Evolutionary conservation across 1,140 invertebrate genomes (phyloP).

Genomic region (Holcopasites calliopsidis): DNA sequence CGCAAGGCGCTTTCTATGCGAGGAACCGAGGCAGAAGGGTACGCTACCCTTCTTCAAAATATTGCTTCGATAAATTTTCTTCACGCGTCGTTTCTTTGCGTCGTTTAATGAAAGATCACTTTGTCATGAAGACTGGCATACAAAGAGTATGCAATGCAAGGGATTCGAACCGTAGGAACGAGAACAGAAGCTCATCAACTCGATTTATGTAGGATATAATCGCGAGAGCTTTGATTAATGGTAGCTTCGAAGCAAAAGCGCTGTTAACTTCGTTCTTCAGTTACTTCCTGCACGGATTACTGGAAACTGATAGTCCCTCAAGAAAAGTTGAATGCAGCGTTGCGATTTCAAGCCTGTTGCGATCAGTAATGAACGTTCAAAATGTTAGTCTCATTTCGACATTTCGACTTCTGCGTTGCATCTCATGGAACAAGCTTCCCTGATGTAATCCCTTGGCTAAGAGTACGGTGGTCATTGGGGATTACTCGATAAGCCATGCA

Average conservation of each 20-base stretch:
- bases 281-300: neutral
- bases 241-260: neutral
- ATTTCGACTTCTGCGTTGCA: neutral
- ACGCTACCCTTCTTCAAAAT: neutral
- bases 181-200: too few relatives aligned
- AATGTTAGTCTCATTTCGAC: too few relatives aligned
- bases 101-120: conserved; percentile 4
- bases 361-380: neutral
- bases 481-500: neutral
- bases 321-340: neutral
- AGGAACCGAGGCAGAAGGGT: too few relatives aligned
- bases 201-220: too few relatives aligned
- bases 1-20: too few relatives aligned
- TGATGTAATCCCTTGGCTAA: neutral
- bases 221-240: conserved; percentile 25
- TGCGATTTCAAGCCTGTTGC: neutral
- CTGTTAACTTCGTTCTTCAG: too few relatives aligned
- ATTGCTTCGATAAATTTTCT: too few relatives aligned
- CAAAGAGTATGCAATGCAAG: too few relatives aligned
- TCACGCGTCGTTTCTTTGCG: too few relatives aligned
- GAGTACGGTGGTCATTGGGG: neutral
- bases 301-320: too few relatives aligned
- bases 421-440: too few relatives aligned
- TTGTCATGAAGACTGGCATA: neutral
- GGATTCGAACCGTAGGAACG: too few relatives aligned